These are phyloP conservation scores for Blastomussa wellsi DNA, from an alignment of 92 coral and sea anemone genomes.

Conservation along the genomic window DNA sequence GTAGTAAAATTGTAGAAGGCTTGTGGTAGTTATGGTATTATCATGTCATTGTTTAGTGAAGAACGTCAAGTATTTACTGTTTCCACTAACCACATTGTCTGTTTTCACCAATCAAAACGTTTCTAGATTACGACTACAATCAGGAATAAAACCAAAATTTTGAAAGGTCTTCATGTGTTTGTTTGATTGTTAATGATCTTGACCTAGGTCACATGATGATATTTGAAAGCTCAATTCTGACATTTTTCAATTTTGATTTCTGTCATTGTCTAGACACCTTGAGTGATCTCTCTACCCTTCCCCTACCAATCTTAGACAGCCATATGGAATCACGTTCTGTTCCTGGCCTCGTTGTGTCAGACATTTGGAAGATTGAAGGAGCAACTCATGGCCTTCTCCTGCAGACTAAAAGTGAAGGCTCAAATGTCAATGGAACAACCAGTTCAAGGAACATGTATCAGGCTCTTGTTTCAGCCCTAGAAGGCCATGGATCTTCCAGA, in stretches of 20 bases:
- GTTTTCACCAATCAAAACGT: not conserved
- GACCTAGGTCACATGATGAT: not conserved
- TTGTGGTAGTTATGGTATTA: not conserved
- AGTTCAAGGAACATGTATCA: conserved; percentile 69
- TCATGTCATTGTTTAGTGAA: no score
- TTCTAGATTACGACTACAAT: not conserved
- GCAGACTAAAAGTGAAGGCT: conserved; percentile 88
- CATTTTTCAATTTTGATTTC: not conserved
- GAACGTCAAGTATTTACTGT: no score
- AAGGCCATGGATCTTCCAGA: conserved; percentile 64
- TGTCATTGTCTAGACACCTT: conserved; percentile 57
- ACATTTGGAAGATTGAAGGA: conserved; percentile 72
- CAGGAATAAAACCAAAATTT: not conserved
- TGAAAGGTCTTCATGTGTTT: not conserved
- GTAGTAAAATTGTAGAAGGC: no score
- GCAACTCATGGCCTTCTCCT: conserved; percentile 46
- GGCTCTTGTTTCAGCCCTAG: conserved; percentile 78
- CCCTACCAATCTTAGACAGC: conserved; percentile 81
- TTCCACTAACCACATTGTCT: not conserved
- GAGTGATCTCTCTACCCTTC: conserved; percentile 78
- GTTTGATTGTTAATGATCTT: not conserved
- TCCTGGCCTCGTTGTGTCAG: conserved; percentile 80
- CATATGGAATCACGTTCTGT: conserved; percentile 84
- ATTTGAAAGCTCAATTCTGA: not conserved
- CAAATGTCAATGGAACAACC: conserved; percentile 70